Evolutionary conservation across 2,113 vertebrate species (phyloP), one percentile per base, ranked within the genome.

Genomic region (Poecilia latipinna): DNA sequence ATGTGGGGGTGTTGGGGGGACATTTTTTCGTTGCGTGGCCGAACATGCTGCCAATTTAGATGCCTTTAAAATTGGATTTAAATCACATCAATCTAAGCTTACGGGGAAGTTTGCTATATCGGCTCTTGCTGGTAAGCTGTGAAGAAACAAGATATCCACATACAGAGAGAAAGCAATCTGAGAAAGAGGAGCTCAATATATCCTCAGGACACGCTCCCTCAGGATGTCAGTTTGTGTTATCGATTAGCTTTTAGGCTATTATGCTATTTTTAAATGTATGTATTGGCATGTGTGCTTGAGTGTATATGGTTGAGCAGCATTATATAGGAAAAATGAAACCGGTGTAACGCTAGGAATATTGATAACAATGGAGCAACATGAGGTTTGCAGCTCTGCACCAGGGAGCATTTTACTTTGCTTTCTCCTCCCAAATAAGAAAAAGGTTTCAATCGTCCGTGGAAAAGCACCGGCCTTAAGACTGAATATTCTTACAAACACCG

Each of bases 261-360:
- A 8, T 35, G 33, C 33, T 37, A 37, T 37, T 82, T 84, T 67
- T 65, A 62, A 61, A 39, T 63, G 22, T 31, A 33, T 60, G 54
- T 28, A 44, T 54, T 10, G 12, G 68, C 42, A 31, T 8, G 31
- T 62, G 33, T 19, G 32, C 44, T 62, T 11, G 35, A 65, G 57
- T 33, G n/a, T 29, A 64, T 68, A 35, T 15, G 32, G 51, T 29
- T 29, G 10, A 51, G 31, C 8, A 57, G 48, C 65, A 44, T 15
- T 70, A 61, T 31, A 67, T 32, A 19, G 62, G 6, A 29, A 72
- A 73, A 72, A 29, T 29, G 10, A 42, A 0, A 4, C 63, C 42
- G 68, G 4, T 74, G 79, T 75, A 87, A 85, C 33, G 60, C 75
- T 33, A 72, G 61, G 76, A 12, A 10, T 74, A 88, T 79, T 74